phyloP scores from a whole-genome alignment of 2,797 vertebrate genomes.

The Anomalospiza imberbis region DNA sequence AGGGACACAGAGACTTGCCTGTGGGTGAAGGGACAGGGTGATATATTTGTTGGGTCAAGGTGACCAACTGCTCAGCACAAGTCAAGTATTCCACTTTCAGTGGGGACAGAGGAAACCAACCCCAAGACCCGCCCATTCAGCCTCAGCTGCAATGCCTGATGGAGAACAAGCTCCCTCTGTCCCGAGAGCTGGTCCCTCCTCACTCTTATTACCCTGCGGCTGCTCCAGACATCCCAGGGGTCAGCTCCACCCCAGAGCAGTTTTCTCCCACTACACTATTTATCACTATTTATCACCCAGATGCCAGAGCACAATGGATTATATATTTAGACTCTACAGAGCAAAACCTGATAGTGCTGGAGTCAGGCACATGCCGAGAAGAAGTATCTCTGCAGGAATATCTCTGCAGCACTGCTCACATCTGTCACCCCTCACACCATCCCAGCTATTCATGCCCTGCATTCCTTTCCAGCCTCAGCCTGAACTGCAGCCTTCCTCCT shows the following conservation, averaged over 20 bases:
- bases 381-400: neutral
- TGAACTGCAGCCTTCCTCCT: neutral
- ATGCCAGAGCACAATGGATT: neutral
- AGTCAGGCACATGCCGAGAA: neutral
- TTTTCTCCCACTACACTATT: neutral
- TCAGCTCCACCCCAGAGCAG: neutral
- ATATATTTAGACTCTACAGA: conserved; percentile 5
- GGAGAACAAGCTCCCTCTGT: conserved; percentile 34
- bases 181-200: neutral
- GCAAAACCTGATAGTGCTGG: neutral
- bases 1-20: conserved; percentile 7
- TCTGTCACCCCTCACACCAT: neutral
- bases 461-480: conserved; percentile 7
- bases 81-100: neutral
- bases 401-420: neutral
- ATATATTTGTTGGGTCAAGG: neutral
- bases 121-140: neutral
- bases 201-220: neutral
- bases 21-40: neutral
- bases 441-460: neutral
- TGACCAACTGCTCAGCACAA: neutral
- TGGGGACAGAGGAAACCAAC: neutral
- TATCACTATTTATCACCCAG: conserved; percentile 10
- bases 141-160: neutral
- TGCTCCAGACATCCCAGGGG: conserved; percentile 12